Evolutionary conservation across 2,888 invertebrate genomes (phyloP).

Genomic region (Odontomyia ornata): DNA sequence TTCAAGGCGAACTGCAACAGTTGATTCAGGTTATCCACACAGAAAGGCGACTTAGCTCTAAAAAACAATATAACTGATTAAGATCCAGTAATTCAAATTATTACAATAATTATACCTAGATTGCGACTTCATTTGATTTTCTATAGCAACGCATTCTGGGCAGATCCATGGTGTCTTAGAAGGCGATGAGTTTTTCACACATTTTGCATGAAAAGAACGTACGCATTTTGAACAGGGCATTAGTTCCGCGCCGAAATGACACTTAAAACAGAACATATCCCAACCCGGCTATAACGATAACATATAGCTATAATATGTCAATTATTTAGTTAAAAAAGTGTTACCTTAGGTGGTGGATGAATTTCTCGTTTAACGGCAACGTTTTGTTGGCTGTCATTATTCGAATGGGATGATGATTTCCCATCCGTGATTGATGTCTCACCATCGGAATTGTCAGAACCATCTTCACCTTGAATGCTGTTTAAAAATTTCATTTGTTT

Average conservation of each 20-base stretch:
- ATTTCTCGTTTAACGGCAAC: slow-evolving; percentile 34
- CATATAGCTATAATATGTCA: no score
- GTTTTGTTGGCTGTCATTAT: slow-evolving; percentile 40
- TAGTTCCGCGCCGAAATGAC: slow-evolving; percentile 73
- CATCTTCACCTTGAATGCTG: slow-evolving; percentile 63
- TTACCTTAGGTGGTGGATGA: slow-evolving; percentile 49
- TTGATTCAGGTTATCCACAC: slow-evolving; percentile 73
- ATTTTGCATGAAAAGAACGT: slow-evolving; percentile 83
- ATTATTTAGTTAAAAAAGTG: no score
- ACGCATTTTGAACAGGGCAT: slow-evolving; percentile 84
- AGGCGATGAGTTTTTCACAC: slow-evolving; percentile 68
- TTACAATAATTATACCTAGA: slow-evolving; percentile 4
- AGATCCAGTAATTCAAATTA: no score
- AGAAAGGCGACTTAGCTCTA: neutral
- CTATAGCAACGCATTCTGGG: slow-evolving; percentile 81
- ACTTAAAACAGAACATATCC: slow-evolving; percentile 91
- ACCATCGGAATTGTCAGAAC: slow-evolving; percentile 58
- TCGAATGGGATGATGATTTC: slow-evolving; percentile 48
- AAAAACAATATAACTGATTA: neutral
- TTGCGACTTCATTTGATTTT: slow-evolving; percentile 58
- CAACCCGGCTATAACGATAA: slow-evolving; percentile 63
- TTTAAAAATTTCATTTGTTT: slow-evolving; percentile 71
- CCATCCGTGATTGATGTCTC: slow-evolving; percentile 52
- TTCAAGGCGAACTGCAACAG: slow-evolving; percentile 81
- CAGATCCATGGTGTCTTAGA: slow-evolving; percentile 78